Conservation (phyloP, 2,888 invertebrate species). For the Boloria selene region DNA sequence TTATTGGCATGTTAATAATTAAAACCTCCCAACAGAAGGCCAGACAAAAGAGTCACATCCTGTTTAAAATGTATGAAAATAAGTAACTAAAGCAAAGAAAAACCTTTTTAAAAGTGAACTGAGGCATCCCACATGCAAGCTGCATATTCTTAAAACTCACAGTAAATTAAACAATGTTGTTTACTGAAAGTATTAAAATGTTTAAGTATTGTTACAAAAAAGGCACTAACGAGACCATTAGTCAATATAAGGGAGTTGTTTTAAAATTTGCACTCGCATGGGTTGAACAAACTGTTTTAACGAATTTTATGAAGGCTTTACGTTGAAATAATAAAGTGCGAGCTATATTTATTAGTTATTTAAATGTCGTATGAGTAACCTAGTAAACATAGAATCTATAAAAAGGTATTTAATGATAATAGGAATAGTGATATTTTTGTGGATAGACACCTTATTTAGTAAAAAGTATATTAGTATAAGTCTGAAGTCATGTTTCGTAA, state of each 20-base stretch:
- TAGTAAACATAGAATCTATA: too few species aligned
- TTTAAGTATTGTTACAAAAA: constrained; percentile 25
- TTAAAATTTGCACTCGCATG: constrained; percentile 20
- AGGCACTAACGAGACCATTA: constrained; percentile 24
- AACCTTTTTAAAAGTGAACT: constrained; percentile 7
- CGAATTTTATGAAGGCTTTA: constrained; percentile 11
- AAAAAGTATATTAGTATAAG: too few species aligned
- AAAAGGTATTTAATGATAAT: too few species aligned
- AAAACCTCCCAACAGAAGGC: constrained; percentile 16
- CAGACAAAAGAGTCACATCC: constrained; percentile 8
- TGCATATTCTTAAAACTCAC: constrained; percentile 18
- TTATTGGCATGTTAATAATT: constrained; percentile 9
- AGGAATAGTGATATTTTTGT: too few species aligned
- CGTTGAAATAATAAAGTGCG: constrained; percentile 5
- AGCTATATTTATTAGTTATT: not conserved
- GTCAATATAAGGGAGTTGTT: constrained; percentile 22
- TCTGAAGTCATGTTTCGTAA: too few species aligned
- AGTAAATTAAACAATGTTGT: constrained; percentile 17
- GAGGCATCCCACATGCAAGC: constrained; percentile 9
- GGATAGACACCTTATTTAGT: too few species aligned
- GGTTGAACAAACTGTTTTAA: constrained; percentile 24
- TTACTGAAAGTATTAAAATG: constrained; percentile 21
- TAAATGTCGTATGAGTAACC: not conserved
- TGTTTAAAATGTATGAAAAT: constrained; percentile 7
- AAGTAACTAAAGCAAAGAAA: constrained; percentile 16